Evolutionary conservation across 2,888 invertebrate species (phyloP), one percentile per base, ranked within the genome.

Genomic region (Drosophila gaucha): DNA sequence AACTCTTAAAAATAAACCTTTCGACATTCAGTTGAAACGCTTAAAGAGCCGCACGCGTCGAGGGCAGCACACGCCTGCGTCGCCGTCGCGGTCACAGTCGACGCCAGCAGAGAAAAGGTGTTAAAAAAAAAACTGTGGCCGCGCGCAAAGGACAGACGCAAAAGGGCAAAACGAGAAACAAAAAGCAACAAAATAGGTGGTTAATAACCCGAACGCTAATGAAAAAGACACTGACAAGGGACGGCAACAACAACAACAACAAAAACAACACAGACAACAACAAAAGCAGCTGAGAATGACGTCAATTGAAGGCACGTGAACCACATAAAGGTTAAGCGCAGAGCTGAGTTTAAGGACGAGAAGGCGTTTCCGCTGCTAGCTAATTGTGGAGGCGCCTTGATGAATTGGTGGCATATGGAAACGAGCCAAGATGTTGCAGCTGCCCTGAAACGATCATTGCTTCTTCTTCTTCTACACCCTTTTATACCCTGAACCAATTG

Each of bases 141-240:
- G 74, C 52, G 35, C 44, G 44, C 36, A 26, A 63, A 74, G 68
- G 68, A 74, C 78, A 57, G 67, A 33, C 50, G 18, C n/a, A 12
- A 9, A 64, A 77, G 84, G 78, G 74, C 70, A 62, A 63, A 58
- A 18, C 36, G 24, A 35, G 52, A 68, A 28, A 69, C 56, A 51
- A 44, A 49, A 49, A 14, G 33, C 51, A 66, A 65, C 31, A 57
- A 63, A 58, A 57, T 73, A 84, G 86, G 50, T 88, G 88, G 84
- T 83, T 82, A 82, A 82, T 83, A 82, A 82, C 84, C 88, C 56
- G 84, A 67, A 51, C 80, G 82, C 77, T 88, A 82, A 82, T 86
- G 88, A 82, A 83, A 83, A 62, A 79, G 60, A 49, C 80, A 79
- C 76, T 78, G 86, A 78, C 60, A 62, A 62, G 65, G 72, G 55